Percentiles rank a stretch among this genome's conserved stretches.
Conservation (phyloP, 2,888 invertebrate species). For the Spodoptera exigua region DNA sequence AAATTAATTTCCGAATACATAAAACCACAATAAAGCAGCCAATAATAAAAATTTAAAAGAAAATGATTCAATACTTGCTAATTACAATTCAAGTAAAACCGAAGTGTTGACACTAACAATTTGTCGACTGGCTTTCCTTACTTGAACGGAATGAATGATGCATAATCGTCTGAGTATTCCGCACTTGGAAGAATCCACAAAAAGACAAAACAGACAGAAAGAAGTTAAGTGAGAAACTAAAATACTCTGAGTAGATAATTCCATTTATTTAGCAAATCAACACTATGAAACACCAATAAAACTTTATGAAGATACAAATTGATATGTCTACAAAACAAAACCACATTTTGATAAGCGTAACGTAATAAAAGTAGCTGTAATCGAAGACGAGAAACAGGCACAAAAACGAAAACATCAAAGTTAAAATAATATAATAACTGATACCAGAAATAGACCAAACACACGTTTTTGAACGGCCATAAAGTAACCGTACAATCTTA, state of each 20-base stretch:
- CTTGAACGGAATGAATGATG: constrained; percentile 8
- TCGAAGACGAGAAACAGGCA: constrained; percentile 49
- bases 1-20: not conserved
- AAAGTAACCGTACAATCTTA: constrained; percentile 47
- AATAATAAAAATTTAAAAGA: constrained; percentile 12
- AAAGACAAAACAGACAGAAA: no score
- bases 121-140: constrained; percentile 26
- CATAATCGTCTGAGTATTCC: no score
- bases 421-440: constrained; percentile 42
- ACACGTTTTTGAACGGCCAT: constrained; percentile 43
- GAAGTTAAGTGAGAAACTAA: no score
- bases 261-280: not conserved
- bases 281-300: not conserved
- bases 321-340: constrained; percentile 10
- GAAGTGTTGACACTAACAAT: constrained; percentile 11
- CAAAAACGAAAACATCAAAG: constrained; percentile 47
- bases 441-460: constrained; percentile 44
- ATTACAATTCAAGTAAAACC: constrained; percentile 35
- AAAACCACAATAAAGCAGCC: constrained; percentile 8
- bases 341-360: constrained; percentile 25
- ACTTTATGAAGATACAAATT: not conserved
- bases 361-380: constrained; percentile 38
- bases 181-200: no score
- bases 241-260: no score
- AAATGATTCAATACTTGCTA: constrained; percentile 42